These are phyloP conservation scores for Ptychadena robeensis DNA, from an alignment of 2,797 vertebrate genomes.

Conservation along the genomic window DNA sequence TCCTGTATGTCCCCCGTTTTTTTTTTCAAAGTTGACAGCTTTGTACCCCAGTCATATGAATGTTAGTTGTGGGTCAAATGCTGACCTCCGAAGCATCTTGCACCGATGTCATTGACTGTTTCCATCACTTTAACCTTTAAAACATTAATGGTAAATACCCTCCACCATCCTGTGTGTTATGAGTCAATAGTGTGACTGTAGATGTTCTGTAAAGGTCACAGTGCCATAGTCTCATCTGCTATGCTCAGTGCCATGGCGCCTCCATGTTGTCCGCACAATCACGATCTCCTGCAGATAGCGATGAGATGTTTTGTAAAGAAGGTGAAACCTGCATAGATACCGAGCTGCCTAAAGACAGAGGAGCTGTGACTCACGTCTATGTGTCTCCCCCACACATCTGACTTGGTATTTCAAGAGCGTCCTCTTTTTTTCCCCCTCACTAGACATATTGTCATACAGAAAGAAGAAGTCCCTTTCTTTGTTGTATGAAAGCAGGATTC, in stretches of 20 bases:
- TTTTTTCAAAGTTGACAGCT: too few species aligned
- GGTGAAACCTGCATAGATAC: conserved; percentile 34
- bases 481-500: conserved; percentile 9
- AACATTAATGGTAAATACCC: too few species aligned
- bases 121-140: too few species aligned
- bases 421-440: conserved; percentile 39
- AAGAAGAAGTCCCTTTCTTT: background rate
- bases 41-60: too few species aligned
- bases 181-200: background rate
- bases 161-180: too few species aligned
- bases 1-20: too few species aligned
- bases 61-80: too few species aligned
- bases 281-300: background rate
- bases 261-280: background rate
- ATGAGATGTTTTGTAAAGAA: conserved; percentile 22
- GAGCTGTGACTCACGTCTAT: conserved; percentile 51
- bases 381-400: conserved; percentile 40
- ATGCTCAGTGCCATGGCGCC: background rate
- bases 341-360: conserved; percentile 58
- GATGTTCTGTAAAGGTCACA: background rate
- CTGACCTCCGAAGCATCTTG: too few species aligned
- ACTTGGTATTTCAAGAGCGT: conserved; percentile 50
- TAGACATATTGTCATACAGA: conserved; percentile 24
- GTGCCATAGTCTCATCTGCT: too few species aligned
- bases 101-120: too few species aligned